Conservation (phyloP, 2,113 vertebrate species). For the Phainopepla nitens region DNA sequence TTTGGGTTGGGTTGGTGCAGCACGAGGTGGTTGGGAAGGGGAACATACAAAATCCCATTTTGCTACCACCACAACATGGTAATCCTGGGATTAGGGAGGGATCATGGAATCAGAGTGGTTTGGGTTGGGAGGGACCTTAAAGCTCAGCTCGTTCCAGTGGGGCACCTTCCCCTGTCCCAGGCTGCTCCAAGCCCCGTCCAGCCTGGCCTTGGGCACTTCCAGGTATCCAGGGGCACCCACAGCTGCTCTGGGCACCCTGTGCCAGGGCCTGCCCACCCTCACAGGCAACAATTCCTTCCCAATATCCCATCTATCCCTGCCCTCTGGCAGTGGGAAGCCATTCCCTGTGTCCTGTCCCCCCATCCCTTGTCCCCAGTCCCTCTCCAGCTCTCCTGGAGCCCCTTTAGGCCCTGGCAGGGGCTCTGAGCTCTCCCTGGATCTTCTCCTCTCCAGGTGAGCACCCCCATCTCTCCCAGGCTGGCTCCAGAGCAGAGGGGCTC, state of each 20-base stretch:
- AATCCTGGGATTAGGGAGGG: not conserved
- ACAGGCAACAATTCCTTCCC: not conserved
- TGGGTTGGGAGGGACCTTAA: not conserved
- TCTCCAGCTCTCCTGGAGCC: not conserved
- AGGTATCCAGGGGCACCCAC: not conserved
- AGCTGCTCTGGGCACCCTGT: not conserved
- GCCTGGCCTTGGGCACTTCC: rapidly evolving
- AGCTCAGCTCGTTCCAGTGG: not conserved
- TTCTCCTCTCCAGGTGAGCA: not conserved
- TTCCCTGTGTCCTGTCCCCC: not conserved
- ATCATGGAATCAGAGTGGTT: not conserved
- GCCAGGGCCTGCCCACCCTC: not conserved
- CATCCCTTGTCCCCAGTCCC: not conserved
- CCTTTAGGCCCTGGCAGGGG: not conserved
- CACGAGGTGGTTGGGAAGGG: not conserved
- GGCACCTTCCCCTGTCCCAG: rapidly evolving
- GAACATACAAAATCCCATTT: not conserved
- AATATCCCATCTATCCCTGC: not conserved
- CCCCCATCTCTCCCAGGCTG: not conserved
- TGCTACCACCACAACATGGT: rapidly evolving
- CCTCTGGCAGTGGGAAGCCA: not conserved
- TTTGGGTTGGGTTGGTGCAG: not conserved
- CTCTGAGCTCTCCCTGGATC: not conserved
- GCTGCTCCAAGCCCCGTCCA: rapidly evolving
- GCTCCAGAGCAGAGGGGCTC: not conserved